Percentiles rank a stretch among this genome's conserved stretches.
phyloP scores from a whole-genome alignment of 1,140 invertebrate species.

The Rhyacophila brunnea region DNA sequence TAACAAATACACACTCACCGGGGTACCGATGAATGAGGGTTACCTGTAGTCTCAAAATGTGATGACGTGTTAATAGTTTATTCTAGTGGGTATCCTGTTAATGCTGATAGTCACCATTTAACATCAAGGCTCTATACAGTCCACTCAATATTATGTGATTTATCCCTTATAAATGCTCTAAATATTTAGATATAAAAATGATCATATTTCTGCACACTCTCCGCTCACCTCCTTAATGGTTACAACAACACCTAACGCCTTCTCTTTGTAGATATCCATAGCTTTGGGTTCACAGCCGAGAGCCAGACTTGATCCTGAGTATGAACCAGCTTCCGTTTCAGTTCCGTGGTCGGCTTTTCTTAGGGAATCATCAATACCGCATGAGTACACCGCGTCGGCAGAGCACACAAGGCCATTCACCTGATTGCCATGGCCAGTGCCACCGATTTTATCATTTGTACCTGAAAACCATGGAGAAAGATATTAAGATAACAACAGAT shows the following conservation, averaged over 20 bases:
- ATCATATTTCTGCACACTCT: no score
- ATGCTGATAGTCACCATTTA: no score
- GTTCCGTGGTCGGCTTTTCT: conserved; percentile 66
- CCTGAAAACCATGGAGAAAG: conserved; percentile 42
- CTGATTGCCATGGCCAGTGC: conserved; percentile 91
- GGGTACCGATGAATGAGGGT: no score
- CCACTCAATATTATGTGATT: no score
- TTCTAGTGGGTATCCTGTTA: no score
- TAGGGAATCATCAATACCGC: conserved; percentile 88
- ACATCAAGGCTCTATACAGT: no score
- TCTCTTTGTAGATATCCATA: conserved; percentile 70
- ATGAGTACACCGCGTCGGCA: conserved; percentile 74
- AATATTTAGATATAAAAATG: no score
- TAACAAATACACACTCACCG: no score
- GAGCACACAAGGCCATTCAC: conserved; percentile 82
- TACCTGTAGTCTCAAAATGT: no score
- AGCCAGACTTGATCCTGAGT: conserved; percentile 63
- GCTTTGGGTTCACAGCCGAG: conserved; percentile 87
- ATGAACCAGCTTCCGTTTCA: conserved; percentile 46
- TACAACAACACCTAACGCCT: conserved; percentile 73
- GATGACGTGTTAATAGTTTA: no score
- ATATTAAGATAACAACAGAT: neutral
- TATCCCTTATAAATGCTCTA: no score
- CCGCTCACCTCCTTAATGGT: conserved; percentile 77
- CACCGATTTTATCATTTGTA: conserved; percentile 74